A percentile compares a stretch with the other conserved stretches of the same genome.
Conservation (phyloP, 2,113 vertebrate genomes). For the Proterorhinus semilunaris region DNA sequence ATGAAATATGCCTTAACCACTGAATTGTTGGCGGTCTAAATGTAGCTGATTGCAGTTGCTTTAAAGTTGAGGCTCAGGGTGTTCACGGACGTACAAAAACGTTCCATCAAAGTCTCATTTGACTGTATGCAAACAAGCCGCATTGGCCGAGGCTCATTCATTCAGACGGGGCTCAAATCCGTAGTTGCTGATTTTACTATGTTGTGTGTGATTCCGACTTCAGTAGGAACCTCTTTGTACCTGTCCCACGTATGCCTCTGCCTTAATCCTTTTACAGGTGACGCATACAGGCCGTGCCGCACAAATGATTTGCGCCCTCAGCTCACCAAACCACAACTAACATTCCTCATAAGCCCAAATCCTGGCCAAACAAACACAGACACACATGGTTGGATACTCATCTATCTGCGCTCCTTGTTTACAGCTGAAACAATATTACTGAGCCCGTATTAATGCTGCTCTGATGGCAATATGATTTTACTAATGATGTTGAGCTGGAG, state of each 20-base stretch:
- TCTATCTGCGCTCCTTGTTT: constrained; percentile 44
- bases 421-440: constrained; percentile 60
- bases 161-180: not conserved
- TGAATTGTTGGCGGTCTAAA: too few species aligned
- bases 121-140: constrained; percentile 11
- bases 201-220: constrained; percentile 19
- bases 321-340: constrained; percentile 32
- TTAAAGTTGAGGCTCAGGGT: too few species aligned
- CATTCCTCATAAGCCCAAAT: constrained; percentile 22
- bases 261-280: not conserved
- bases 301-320: constrained; percentile 9
- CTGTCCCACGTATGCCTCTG: not conserved
- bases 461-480: constrained; percentile 48
- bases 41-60: too few species aligned
- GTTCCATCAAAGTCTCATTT: constrained; percentile 13
- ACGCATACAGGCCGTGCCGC: not conserved
- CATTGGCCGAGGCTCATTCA: not conserved
- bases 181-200: constrained; percentile 7
- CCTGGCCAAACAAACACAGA: constrained; percentile 41
- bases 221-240: not conserved
- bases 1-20: too few species aligned
- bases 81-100: not conserved
- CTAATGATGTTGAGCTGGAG: constrained; percentile 41
- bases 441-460: constrained; percentile 36
- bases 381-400: constrained; percentile 23